These are phyloP conservation scores for Siphonodentalium dalli DNA, from an alignment of 2,888 invertebrate species.

Conservation along the genomic window DNA sequence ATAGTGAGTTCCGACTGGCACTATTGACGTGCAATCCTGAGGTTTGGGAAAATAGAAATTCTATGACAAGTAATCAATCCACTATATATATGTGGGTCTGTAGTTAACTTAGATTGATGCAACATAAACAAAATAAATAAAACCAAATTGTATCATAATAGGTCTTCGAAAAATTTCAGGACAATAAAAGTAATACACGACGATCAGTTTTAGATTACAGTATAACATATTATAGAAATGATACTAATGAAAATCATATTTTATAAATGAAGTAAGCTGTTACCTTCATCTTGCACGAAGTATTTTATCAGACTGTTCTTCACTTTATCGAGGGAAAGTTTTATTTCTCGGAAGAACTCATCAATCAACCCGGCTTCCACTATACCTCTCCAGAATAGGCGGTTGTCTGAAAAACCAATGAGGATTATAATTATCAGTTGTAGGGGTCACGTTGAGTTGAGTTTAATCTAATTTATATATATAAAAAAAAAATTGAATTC, in stretches of 20 bases:
- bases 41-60: too few relatives aligned
- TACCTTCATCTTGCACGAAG: constrained; percentile 38
- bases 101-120: too few relatives aligned
- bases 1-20: neutral
- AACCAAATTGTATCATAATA: neutral
- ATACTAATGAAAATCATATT: too few relatives aligned
- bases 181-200: neutral
- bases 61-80: too few relatives aligned
- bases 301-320: constrained; percentile 43
- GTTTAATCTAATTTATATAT: too few relatives aligned
- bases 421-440: too few relatives aligned
- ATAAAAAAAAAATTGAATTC: too few relatives aligned
- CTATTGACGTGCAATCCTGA: too few relatives aligned
- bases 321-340: constrained; percentile 37
- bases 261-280: too few relatives aligned
- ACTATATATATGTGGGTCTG: too few relatives aligned
- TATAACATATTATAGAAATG: neutral
- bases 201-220: neutral
- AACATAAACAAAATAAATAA: neutral
- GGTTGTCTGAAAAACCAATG: constrained; percentile 43
- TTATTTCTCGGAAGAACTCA: constrained; percentile 53
- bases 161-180: neutral
- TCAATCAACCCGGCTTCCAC: constrained; percentile 50
- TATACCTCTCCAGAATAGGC: constrained; percentile 51
- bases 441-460: too few relatives aligned